Evolutionary conservation across 1,140 invertebrate genomes (phyloP), one percentile per base, ranked within the genome.

Genomic region (Lordiphosa mommai): DNA sequence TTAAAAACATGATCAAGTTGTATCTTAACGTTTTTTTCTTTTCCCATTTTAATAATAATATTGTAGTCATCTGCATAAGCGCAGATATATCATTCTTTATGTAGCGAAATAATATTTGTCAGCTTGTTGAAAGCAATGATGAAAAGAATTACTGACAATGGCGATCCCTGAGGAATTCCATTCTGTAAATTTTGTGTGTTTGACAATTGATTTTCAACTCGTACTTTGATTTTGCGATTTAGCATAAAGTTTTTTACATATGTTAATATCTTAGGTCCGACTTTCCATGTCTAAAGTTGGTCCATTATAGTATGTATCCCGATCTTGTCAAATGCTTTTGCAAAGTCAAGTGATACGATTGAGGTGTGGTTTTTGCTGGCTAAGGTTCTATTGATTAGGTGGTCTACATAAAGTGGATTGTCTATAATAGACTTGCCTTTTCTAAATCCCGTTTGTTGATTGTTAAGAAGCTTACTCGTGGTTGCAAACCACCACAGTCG

Each of bases 301-400:
- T 48, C 37, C 7, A 63, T 14, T 30, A 58, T 33, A 3, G 48
- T 13, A 33, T 63, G 60, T 32, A 56, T 2, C 16, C 47, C 52
- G 6, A 57, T 40, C 36, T 36, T 49, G 36, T 61, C 59, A 34
- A 61, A 61, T 9, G 51, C 58, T 40, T 61, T 61, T n/a, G 32
- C n/a, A 29, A 63, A 63, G 12, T 63, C 60, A 3, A 63, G 20
- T 7, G 52, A 56, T 8, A 56, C n/a, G 16, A 63, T 30, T 20
- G 52, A 63, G 16, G 49, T 9, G 12, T 65, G 61, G 16, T 60
- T 66, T 33, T 40, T 59, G 13, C 4, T 36, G 6, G 12, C 2
- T 2, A 66, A 14, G 12, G 44, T 3, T 34, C 27, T 52, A 8
- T 7, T 20, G 27, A 57, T 30, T 5, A 44, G 47, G 37, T 63